phyloP scores from a whole-genome alignment of 2,797 vertebrate genomes.

The Esox lucius region DNA sequence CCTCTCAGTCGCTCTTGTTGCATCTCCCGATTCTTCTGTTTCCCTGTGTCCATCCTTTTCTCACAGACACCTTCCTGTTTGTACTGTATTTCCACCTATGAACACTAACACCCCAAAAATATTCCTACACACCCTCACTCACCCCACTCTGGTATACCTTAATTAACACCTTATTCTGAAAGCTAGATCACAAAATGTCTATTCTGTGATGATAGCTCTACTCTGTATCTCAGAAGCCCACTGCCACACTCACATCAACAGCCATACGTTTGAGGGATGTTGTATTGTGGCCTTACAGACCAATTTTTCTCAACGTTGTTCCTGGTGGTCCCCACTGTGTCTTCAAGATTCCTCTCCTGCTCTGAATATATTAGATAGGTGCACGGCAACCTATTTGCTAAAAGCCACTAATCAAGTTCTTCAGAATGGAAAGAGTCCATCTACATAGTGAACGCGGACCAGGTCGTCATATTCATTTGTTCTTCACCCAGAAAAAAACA shows the following conservation, averaged over 20 bases:
- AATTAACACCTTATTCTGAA: neutral
- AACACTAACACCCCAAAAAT: neutral
- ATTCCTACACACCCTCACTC: neutral
- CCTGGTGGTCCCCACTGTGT: conserved; percentile 5
- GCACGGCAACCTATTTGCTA: no score
- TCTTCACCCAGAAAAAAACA: no score
- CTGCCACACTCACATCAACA: neutral
- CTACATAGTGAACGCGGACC: no score
- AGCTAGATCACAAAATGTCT: neutral
- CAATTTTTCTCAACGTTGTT: neutral
- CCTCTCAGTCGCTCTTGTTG: conserved; percentile 18
- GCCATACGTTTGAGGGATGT: neutral
- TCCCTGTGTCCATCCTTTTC: neutral
- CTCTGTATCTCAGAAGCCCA: neutral
- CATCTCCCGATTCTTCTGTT: neutral
- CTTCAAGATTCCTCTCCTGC: no score
- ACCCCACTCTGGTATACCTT: neutral
- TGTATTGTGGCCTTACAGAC: conserved; percentile 4
- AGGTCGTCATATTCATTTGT: no score
- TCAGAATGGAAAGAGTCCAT: no score
- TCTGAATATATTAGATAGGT: no score
- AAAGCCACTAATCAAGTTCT: no score
- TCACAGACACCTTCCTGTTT: neutral
- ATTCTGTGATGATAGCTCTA: neutral
- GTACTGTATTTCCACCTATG: conserved; percentile 6